Conservation (phyloP, 2,797 vertebrate genomes). For the Molossus alvarezi region DNA sequence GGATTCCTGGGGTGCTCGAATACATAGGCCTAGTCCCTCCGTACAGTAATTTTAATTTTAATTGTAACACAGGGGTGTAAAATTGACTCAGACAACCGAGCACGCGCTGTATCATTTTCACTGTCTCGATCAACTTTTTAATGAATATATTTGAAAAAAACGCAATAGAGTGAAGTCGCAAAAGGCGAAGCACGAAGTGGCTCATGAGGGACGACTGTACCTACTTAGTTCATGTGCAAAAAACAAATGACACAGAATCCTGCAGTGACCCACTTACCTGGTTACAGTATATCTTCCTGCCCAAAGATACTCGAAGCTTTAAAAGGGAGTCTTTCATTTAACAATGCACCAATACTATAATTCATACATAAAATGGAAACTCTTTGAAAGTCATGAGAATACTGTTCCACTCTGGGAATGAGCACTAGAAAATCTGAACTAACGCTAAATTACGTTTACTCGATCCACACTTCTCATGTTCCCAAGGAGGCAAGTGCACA, state of each 20-base stretch:
- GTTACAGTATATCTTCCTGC: neutral
- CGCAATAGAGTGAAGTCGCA: too few species aligned
- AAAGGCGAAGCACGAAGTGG: too few species aligned
- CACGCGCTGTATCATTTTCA: too few species aligned
- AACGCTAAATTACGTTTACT: neutral
- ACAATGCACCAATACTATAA: neutral
- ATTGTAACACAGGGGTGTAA: too few species aligned
- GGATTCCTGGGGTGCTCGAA: too few species aligned
- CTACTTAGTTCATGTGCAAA: neutral
- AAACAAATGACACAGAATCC: neutral
- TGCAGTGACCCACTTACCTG: neutral
- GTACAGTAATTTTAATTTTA: too few species aligned
- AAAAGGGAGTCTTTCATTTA: neutral
- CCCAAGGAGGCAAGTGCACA: neutral
- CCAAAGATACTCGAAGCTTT: conserved; percentile 10
- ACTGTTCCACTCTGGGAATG: neutral
- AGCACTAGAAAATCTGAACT: neutral
- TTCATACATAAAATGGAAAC: neutral
- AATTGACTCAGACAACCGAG: too few species aligned
- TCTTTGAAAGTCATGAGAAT: neutral
- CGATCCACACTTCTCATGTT: neutral
- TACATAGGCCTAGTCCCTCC: too few species aligned
- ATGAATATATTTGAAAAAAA: too few species aligned
- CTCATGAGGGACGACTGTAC: too few species aligned
- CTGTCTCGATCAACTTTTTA: too few species aligned